phyloP scores from a whole-genome alignment of 2,888 invertebrate genomes.

The Cheilosia scutellata region DNA sequence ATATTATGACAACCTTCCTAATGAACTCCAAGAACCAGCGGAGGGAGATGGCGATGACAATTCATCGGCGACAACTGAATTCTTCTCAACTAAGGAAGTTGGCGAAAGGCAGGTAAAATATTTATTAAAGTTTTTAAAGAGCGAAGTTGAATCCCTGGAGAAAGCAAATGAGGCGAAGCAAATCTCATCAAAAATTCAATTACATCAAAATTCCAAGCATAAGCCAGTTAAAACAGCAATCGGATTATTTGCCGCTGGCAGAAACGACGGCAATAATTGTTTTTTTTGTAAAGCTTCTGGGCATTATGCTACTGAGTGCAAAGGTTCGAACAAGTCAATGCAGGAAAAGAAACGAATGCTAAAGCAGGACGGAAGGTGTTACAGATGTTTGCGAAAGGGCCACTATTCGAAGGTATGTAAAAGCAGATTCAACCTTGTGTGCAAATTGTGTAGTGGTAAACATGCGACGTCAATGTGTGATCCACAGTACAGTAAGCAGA shows the following conservation, averaged over 20 bases:
- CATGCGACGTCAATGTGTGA: too few species aligned
- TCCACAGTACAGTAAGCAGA: too few species aligned
- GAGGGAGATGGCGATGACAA: neutral
- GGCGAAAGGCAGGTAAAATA: slow-evolving; percentile 25
- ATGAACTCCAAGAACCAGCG: neutral
- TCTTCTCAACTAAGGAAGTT: neutral
- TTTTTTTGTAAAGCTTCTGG: slow-evolving; percentile 11
- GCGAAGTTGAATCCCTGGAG: slow-evolving; percentile 32
- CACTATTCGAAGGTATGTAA: slow-evolving; percentile 11
- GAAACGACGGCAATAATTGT: neutral
- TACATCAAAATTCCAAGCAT: neutral
- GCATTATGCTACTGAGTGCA: neutral
- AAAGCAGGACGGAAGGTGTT: slow-evolving; percentile 15
- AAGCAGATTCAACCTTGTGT: neutral
- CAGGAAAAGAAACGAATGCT: neutral
- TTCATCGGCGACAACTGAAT: neutral
- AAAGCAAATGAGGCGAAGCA: slow-evolving; percentile 30
- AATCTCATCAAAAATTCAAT: neutral
- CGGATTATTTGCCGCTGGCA: slow-evolving; percentile 14
- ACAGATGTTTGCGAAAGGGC: slow-evolving; percentile 14
- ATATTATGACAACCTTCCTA: neutral
- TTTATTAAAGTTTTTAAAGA: slow-evolving; percentile 39
- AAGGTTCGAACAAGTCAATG: neutral
- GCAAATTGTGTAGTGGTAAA: too few species aligned
- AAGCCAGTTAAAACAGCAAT: slow-evolving; percentile 24